Conservation (phyloP, 1,140 invertebrate genomes). For the Antheraea pernyi region DNA sequence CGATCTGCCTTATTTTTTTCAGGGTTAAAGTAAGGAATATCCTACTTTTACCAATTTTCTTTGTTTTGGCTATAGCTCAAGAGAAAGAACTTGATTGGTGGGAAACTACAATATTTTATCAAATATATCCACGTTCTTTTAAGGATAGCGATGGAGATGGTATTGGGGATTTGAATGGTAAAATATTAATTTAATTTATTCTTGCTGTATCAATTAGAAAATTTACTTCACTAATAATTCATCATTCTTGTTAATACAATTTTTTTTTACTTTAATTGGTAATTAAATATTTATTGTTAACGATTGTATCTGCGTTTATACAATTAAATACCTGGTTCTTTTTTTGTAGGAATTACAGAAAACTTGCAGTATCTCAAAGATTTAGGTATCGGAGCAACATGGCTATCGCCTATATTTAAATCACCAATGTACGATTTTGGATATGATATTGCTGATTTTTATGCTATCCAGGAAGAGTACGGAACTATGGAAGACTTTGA, state of each 20-base stretch:
- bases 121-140: conserved; percentile 89
- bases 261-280: background rate
- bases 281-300: too few species aligned
- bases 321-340: background rate
- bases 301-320: too few species aligned
- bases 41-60: conserved; percentile 34
- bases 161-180: conserved; percentile 63
- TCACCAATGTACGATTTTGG: conserved; percentile 85
- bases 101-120: conserved; percentile 86
- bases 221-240: background rate
- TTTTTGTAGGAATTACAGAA: conserved; percentile 73
- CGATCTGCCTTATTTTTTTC: conserved; percentile 13
- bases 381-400: conserved; percentile 80
- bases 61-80: conserved; percentile 27
- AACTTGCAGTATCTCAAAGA: conserved; percentile 78
- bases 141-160: conserved; percentile 85
- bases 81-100: conserved; percentile 83
- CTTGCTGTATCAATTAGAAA: too few species aligned
- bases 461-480: conserved; percentile 84
- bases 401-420: conserved; percentile 86
- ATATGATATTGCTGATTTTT: conserved; percentile 85
- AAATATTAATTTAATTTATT: conserved; percentile 13
- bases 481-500: conserved; percentile 89
- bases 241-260: background rate
- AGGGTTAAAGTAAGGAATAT: conserved; percentile 32